Evolutionary conservation across 2,113 vertebrate genomes (phyloP).

Genomic region (Nothobranchius kuhntae): DNA sequence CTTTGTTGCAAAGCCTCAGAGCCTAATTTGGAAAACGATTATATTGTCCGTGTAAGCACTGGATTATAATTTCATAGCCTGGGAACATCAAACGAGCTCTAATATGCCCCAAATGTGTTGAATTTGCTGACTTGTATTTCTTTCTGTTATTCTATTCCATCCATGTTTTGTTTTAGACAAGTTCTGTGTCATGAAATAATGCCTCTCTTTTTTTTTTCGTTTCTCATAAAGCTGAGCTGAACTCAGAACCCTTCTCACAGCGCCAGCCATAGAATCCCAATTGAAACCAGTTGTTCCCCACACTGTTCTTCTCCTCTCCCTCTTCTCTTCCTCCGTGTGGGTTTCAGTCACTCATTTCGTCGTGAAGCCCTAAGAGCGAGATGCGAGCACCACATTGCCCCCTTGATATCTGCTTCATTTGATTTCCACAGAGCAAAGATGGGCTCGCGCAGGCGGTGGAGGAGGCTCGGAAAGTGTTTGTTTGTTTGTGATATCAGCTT

Average conservation of each 20-base stretch:
- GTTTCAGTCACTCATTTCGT: slow-evolving; percentile 64
- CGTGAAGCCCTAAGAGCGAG: slow-evolving; percentile 47
- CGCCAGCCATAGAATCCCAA: slow-evolving; percentile 35
- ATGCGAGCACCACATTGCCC: slow-evolving; percentile 48
- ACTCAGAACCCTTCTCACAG: slow-evolving; percentile 28
- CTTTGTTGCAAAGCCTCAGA: slow-evolving; percentile 61
- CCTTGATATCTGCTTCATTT: slow-evolving; percentile 61
- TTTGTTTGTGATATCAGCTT: slow-evolving; percentile 44
- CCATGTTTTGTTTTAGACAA: slow-evolving; percentile 57
- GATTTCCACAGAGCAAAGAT: slow-evolving; percentile 52
- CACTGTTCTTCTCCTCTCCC: slow-evolving; percentile 23
- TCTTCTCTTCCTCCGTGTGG: slow-evolving; percentile 30
- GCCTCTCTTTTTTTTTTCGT: slow-evolving; percentile 13
- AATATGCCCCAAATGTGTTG: slow-evolving; percentile 62
- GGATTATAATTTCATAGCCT: slow-evolving; percentile 65
- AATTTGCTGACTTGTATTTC: slow-evolving; percentile 59
- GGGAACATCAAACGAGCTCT: slow-evolving; percentile 58
- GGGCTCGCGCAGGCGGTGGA: slow-evolving; percentile 25
- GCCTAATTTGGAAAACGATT: slow-evolving; percentile 64
- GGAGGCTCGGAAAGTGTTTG: slow-evolving; percentile 31
- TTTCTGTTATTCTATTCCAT: slow-evolving; percentile 42
- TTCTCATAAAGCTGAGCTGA: slow-evolving; percentile 19
- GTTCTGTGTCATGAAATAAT: slow-evolving; percentile 52
- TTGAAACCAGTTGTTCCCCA: slow-evolving; percentile 68
- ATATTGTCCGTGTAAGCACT: slow-evolving; percentile 62